phyloP scores from a whole-genome alignment of 2,113 vertebrate species.

The Hepsetus odoe region DNA sequence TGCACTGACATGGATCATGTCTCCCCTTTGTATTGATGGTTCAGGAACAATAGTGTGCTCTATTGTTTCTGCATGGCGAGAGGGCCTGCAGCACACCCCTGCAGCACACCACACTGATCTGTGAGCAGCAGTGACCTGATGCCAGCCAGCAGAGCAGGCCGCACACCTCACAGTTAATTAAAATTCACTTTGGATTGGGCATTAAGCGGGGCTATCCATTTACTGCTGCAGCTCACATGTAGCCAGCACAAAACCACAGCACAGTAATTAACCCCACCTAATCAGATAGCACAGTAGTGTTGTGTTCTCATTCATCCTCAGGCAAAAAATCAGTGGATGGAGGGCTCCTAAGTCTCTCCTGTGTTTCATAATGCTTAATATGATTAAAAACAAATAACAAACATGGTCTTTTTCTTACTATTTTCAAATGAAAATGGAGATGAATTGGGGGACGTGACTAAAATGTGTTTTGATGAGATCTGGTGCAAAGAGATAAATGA shows the following conservation, averaged over 20 bases:
- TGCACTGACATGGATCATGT: constrained; percentile 56
- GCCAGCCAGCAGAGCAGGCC: constrained; percentile 67
- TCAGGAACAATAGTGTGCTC: constrained; percentile 48
- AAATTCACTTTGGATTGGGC: constrained; percentile 78
- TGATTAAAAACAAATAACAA: constrained; percentile 81
- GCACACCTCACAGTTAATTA: constrained; percentile 76
- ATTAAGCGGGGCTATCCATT: constrained; percentile 79
- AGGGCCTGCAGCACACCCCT: constrained; percentile 49
- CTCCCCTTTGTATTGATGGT: constrained; percentile 42
- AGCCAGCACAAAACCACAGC: constrained; percentile 79
- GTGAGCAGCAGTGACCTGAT: constrained; percentile 67
- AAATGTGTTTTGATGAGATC: constrained; percentile 73
- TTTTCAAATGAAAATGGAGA: constrained; percentile 73
- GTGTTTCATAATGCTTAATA: constrained; percentile 79
- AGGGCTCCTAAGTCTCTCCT: constrained; percentile 69
- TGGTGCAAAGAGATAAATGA: constrained; percentile 74
- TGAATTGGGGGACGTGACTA: constrained; percentile 68
- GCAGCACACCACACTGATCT: background rate
- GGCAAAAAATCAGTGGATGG: constrained; percentile 74
- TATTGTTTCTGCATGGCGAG: constrained; percentile 43
- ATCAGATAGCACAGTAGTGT: constrained; percentile 77
- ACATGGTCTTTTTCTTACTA: constrained; percentile 74
- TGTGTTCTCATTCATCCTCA: constrained; percentile 75
- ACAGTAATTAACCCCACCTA: constrained; percentile 82
- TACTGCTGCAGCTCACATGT: constrained; percentile 74